These are phyloP conservation scores for Agrotis segetum DNA, from an alignment of 2,888 invertebrate genomes.

Conservation along the genomic window DNA sequence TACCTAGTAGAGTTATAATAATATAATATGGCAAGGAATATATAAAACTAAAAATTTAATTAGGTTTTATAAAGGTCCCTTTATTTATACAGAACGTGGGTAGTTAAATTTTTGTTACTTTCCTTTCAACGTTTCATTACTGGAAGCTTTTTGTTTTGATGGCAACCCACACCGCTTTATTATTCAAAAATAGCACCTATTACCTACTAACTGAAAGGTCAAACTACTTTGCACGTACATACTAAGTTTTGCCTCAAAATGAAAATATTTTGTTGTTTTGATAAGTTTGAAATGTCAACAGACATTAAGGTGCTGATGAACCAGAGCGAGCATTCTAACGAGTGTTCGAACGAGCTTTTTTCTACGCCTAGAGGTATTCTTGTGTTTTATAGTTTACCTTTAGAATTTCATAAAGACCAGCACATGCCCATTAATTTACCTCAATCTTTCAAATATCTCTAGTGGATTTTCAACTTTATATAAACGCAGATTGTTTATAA, in stretches of 20 bases:
- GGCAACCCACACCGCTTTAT: conserved; percentile 20
- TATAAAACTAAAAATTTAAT: background rate
- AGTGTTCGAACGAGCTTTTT: too few relatives aligned
- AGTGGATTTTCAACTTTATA: too few relatives aligned
- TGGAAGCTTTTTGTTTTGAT: conserved; percentile 36
- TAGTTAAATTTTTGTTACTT: conserved; percentile 25
- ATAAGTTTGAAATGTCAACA: background rate
- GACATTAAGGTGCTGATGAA: background rate
- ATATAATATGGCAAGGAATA: too few relatives aligned
- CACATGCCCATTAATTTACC: too few relatives aligned
- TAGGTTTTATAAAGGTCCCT: conserved; percentile 6
- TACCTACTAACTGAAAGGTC: conserved; percentile 41
- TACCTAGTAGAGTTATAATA: background rate
- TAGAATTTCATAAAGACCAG: background rate
- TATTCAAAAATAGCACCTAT: conserved; percentile 31
- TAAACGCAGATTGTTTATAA: too few relatives aligned
- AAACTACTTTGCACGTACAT: conserved; percentile 11
- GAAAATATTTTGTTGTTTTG: background rate
- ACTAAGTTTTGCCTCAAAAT: background rate
- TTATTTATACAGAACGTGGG: conserved; percentile 2
- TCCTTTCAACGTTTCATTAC: conserved; percentile 37
- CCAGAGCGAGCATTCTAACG: too few relatives aligned
- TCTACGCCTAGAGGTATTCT: too few relatives aligned
- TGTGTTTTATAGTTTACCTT: background rate
- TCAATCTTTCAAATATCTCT: too few relatives aligned